Base-by-base conservation (phyloP, 2,113 vertebrate species). In the Platichthys flesus region DNA sequence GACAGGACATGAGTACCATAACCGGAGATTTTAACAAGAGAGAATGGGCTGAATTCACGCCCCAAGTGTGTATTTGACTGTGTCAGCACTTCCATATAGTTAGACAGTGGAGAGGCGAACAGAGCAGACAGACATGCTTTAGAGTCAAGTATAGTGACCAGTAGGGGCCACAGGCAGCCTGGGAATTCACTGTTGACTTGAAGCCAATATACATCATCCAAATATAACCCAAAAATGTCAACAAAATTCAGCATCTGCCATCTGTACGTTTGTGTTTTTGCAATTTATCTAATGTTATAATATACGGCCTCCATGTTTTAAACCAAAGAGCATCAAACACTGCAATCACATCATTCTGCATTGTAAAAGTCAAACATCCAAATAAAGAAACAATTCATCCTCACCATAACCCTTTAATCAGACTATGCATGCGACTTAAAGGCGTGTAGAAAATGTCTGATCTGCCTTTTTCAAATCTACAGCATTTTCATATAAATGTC, bases 121-220 rank as follows among this genome's bases (percentile, higher is more conserved):
- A 72, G 70, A 51, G 52, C 49, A 52, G 54, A 63, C 13, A 9
- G 42, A 26, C 52, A 0, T 37, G 67, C 51, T 67, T 47, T 8
- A 20, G 59, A 26, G n/a, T 40, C 35, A 21, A 57, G 52, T 5
- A 5, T 2, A 52, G 64, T 79, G 79, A 76, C 78, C 90, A 91
- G 79, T 67, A 84, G 85, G 79, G 85, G 85, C 86, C 84, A 81
- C 55, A 67, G 80, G 71, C 65, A n/a, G 77, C 67, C 72, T 40
- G 77, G 49, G 40, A 56, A 40, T 35, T 60, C 47, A 56, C 9
- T 24, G 26, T n/a, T n/a, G 23, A n/a, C 24, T 40, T 71, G 21
- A 24, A 24, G 40, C 10, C 23, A n/a, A 42, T 42, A 8, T 51
- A 6, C 8, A 10, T 14, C 14, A 54, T 24, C 10, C 67, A 60